Percentiles rank a stretch among this genome's conserved stretches.
phyloP scores from a whole-genome alignment of 1,140 invertebrate species.

The Metaphire vulgaris region DNA sequence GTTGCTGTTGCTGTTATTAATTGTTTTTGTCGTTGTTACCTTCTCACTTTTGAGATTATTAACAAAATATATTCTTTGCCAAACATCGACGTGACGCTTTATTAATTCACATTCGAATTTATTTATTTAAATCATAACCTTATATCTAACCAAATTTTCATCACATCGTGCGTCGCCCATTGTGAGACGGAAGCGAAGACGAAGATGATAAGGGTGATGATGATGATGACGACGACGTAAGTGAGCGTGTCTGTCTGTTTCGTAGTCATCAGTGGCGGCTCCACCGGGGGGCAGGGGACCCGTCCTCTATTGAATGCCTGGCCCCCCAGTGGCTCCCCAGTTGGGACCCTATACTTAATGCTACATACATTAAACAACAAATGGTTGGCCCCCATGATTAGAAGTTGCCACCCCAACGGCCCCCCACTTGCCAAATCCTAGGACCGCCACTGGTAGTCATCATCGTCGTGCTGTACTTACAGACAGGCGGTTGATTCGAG shows the following conservation, averaged over 20 bases:
- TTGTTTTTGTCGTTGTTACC: no score
- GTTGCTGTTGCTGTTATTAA: no score
- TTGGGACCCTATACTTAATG: neutral
- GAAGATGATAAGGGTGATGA: neutral
- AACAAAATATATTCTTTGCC: no score
- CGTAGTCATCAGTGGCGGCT: no score
- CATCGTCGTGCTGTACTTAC: slow-evolving; percentile 2
- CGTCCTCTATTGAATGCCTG: neutral
- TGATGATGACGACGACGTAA: neutral
- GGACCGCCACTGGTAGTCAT: neutral
- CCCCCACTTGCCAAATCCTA: neutral
- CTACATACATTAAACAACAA: neutral
- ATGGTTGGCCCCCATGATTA: neutral
- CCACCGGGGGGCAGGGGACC: neutral
- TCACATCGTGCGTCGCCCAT: neutral
- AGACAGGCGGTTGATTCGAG: slow-evolving; percentile 41
- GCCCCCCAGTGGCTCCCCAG: neutral
- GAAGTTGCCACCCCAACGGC: neutral
- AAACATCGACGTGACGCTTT: no score
- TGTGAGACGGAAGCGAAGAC: neutral
- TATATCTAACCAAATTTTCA: no score
- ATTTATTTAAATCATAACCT: neutral
- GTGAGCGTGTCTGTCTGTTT: no score
- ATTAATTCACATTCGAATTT: neutral
- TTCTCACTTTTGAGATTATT: no score